Evolutionary conservation across 2,113 vertebrate species (phyloP), one percentile per base, ranked within the genome.

Genomic region (Scophthalmus maximus): DNA sequence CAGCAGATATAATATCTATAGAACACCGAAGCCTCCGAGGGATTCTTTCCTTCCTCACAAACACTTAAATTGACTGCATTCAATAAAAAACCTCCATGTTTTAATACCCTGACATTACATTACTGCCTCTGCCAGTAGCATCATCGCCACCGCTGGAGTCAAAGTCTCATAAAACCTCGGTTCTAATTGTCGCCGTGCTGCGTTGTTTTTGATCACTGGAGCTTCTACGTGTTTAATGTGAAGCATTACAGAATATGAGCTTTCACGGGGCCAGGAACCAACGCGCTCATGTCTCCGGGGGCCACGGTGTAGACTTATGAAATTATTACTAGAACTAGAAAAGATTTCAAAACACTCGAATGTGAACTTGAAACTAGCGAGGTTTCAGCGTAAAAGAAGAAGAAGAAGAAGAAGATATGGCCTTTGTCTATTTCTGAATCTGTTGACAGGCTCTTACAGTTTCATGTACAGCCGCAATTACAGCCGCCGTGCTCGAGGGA

Each of bases 401-500:
- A n/a, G n/a, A n/a, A n/a, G n/a, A n/a, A n/a, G n/a, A n/a, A n/a
- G 9, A 22, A 51, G 26, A 40, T 46, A 53, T n/a, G 11, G n/a
- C 34, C 53, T 51, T 49, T 67, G 56, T 62, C 70, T 50, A 25
- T 80, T 44, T 63, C 25, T 40, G 38, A 46, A 69, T 53, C 46
- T 49, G 38, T 46, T 62, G 46, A 47, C 22, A 65, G 55, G 36
- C 42, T 81, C 46, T 63, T 74, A 26, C n/a, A n/a, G n/a, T 74
- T 68, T 40, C n/a, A n/a, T 63, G 67, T 68, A 46, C 44, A 46
- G 53, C 17, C n/a, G 47, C 65, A 69, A 83, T 81, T 67, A 76
- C 52, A 73, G 72, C 46, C 7, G 34, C 38, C 27, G 26, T n/a
- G 80, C 80, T 79, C 66, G 53, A 76, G 70, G 86, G 82, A 82